A percentile compares a stretch with the other conserved stretches of the same genome.
phyloP scores from a whole-genome alignment of 1,140 invertebrate genomes.

The Aphidius gifuensis region DNA sequence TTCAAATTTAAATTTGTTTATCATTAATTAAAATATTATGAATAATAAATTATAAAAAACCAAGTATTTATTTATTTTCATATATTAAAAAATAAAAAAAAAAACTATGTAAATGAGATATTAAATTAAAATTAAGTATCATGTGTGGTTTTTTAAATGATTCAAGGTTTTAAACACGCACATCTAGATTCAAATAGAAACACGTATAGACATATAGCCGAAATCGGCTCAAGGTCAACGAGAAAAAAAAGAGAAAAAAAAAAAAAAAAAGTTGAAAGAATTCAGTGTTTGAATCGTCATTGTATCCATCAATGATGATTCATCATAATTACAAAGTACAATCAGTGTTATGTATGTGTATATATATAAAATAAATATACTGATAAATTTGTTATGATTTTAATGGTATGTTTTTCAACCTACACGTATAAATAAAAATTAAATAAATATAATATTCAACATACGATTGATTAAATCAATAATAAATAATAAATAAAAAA shows the following conservation, averaged over 20 bases:
- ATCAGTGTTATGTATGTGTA: not conserved
- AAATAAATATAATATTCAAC: too few species aligned
- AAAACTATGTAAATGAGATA: not conserved
- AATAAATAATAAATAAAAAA: too few species aligned
- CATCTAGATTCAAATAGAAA: not conserved
- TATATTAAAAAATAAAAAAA: not conserved
- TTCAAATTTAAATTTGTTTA: too few species aligned
- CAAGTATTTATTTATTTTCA: not conserved
- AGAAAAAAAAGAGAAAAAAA: constrained; percentile 8
- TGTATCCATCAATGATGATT: constrained; percentile 14
- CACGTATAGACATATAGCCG: constrained; percentile 3
- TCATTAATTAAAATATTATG: too few species aligned
- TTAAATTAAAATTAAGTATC: not conserved
- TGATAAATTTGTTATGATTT: not conserved
- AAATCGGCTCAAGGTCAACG: constrained; percentile 17
- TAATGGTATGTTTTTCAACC: too few species aligned
- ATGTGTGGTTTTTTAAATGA: constrained; percentile 1
- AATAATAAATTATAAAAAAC: too few species aligned
- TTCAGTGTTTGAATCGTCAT: constrained; percentile 12
- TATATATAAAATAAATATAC: not conserved
- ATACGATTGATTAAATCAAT: too few species aligned
- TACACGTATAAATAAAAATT: too few species aligned
- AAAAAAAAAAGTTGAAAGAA: not conserved
- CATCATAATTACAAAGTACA: not conserved
- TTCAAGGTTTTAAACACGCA: not conserved